Percentiles rank a stretch among this genome's conserved stretches.
Evolutionary conservation across 2,113 vertebrate species (phyloP).

Genomic region (Ailurus styani): DNA sequence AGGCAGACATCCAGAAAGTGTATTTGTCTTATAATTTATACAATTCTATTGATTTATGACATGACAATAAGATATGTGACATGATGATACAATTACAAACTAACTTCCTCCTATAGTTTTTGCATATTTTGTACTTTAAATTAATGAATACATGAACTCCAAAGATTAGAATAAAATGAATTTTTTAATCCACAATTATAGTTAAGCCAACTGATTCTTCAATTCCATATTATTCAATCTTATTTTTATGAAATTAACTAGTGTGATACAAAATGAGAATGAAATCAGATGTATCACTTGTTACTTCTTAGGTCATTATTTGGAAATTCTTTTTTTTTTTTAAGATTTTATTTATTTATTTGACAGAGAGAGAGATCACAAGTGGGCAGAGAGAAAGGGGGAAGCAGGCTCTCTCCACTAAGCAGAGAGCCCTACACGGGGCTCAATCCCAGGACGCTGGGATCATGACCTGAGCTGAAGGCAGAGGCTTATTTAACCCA

Average conservation of each 20-base stretch:
- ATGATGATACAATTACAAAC: neutral
- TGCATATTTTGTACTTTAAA: neutral
- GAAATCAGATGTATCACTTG: neutral
- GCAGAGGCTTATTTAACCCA: too few relatives aligned
- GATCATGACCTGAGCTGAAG: too few relatives aligned
- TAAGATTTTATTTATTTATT: too few relatives aligned
- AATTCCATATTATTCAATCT: neutral
- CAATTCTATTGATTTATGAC: neutral
- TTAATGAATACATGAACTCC: neutral
- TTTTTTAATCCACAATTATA: neutral
- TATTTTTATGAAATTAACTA: neutral
- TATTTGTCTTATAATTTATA: neutral
- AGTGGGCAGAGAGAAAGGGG: too few relatives aligned
- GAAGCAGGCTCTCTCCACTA: too few relatives aligned
- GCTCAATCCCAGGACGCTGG: too few relatives aligned
- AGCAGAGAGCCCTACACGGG: too few relatives aligned
- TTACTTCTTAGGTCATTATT: neutral
- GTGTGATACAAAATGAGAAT: neutral
- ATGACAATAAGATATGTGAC: neutral
- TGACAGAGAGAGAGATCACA: too few relatives aligned
- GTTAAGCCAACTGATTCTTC: neutral
- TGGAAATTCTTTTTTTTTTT: conserved; percentile 8
- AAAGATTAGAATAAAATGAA: neutral
- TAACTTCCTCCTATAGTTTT: neutral
- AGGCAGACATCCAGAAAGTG: neutral